Conservation (phyloP, 1,140 invertebrate genomes). For the Rhagoletis pomonella region DNA sequence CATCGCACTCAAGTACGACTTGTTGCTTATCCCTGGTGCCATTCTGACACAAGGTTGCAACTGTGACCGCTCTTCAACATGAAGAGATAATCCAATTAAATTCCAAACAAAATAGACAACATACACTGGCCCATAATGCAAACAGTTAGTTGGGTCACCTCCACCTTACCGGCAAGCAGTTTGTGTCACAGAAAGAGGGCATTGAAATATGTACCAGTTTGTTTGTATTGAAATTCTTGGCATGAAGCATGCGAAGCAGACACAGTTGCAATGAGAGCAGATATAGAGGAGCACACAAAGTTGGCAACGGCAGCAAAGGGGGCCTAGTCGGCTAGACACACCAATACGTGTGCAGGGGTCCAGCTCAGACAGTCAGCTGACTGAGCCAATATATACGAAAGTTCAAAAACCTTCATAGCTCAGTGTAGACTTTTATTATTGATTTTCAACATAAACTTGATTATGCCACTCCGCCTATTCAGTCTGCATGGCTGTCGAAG, state of each 20-base stretch:
- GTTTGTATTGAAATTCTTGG: constrained; percentile 1
- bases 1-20: not conserved
- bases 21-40: not conserved
- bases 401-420: not conserved
- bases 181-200: not conserved
- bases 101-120: constrained; percentile 14
- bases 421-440: not conserved
- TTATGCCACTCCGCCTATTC: too few relatives aligned
- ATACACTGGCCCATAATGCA: not conserved
- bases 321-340: too few relatives aligned
- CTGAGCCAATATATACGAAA: not conserved
- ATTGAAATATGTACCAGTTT: not conserved
- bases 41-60: not conserved
- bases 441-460: not conserved
- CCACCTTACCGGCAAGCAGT: not conserved
- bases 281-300: not conserved
- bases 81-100: constrained; percentile 20
- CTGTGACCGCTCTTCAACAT: not conserved
- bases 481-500: too few relatives aligned
- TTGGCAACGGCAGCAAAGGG: not conserved
- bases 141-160: not conserved
- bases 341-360: not conserved
- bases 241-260: not conserved
- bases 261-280: not conserved
- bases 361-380: not conserved